A percentile compares a stretch with the other conserved stretches of the same genome.
phyloP scores from a whole-genome alignment of 2,797 vertebrate species.

The Typhlichthys subterraneus region DNA sequence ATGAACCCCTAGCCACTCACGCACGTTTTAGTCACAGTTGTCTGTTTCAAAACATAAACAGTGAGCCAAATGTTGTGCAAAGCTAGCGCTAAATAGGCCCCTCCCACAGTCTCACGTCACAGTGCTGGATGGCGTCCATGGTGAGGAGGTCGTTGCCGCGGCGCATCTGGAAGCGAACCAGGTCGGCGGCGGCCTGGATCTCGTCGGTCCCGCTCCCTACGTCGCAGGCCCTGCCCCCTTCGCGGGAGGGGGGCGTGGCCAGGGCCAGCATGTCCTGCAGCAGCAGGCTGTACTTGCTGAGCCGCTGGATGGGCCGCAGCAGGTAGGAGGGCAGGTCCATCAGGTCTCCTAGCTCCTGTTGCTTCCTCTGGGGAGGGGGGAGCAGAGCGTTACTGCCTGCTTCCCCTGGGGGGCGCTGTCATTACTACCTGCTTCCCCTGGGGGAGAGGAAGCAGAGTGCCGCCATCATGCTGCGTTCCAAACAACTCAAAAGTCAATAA shows the following conservation, averaged over 20 bases:
- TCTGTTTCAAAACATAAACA: no score
- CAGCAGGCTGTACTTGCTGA: conserved; percentile 86
- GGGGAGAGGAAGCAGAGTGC: no score
- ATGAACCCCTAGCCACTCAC: no score
- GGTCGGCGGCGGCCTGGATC: conserved; percentile 75
- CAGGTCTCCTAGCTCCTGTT: conserved; percentile 84
- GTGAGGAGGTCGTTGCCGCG: conserved; percentile 84
- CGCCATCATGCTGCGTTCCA: no score
- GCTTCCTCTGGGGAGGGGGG: conserved; percentile 74
- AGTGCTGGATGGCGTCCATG: conserved; percentile 84
- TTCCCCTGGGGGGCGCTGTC: no score
- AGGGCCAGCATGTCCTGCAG: conserved; percentile 80
- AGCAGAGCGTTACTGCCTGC: not conserved
- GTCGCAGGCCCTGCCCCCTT: conserved; percentile 48
- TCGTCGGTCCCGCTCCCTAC: conserved; percentile 65
- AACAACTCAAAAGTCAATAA: no score
- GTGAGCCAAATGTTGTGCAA: no score
- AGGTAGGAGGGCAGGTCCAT: conserved; percentile 84
- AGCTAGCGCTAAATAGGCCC: no score
- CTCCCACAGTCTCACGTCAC: conserved; percentile 72
- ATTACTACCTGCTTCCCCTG: no score
- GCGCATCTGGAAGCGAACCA: conserved; percentile 84
- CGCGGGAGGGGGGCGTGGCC: conserved; percentile 16
- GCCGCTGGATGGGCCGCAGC: conserved; percentile 79
- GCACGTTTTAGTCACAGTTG: no score